Evolutionary conservation across 1,140 invertebrate genomes (phyloP).

Genomic region (Lepidostoma basale): DNA sequence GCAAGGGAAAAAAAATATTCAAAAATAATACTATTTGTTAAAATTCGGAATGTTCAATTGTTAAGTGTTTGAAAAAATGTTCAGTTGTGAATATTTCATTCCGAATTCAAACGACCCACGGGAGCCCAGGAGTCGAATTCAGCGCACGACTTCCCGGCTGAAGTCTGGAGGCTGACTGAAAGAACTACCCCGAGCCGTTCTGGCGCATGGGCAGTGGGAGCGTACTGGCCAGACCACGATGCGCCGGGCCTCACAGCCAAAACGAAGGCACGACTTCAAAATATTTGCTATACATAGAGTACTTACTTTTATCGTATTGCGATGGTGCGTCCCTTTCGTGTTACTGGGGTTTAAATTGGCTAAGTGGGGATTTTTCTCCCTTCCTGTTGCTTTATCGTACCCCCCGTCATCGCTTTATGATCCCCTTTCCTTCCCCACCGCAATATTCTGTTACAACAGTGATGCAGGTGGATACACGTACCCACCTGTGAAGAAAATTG

Average conservation of each 20-base stretch:
- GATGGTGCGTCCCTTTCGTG: background rate
- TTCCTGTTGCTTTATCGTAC: conserved; percentile 15
- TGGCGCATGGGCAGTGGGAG: background rate
- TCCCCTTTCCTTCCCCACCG: background rate
- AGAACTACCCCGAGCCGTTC: background rate
- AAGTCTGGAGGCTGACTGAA: conserved; percentile 1
- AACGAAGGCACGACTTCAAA: background rate
- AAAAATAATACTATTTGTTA: too few species aligned
- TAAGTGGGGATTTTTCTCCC: background rate
- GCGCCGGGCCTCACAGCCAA: background rate
- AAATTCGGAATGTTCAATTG: too few species aligned
- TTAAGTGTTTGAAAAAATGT: too few species aligned
- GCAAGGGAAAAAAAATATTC: too few species aligned
- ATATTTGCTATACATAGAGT: too few species aligned
- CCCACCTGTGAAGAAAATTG: background rate
- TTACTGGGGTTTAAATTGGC: too few species aligned
- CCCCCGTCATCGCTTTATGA: conserved; percentile 11
- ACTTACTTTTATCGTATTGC: too few species aligned
- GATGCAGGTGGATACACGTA: conserved; percentile 9
- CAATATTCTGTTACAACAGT: conserved; percentile 20
- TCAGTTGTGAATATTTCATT: background rate
- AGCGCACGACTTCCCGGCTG: background rate
- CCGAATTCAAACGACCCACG: background rate
- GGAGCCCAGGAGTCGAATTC: too few species aligned
- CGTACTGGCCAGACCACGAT: too few species aligned